These are phyloP conservation scores for Pedionomus torquatus DNA, from an alignment of 2,113 vertebrate species.

Conservation along the genomic window DNA sequence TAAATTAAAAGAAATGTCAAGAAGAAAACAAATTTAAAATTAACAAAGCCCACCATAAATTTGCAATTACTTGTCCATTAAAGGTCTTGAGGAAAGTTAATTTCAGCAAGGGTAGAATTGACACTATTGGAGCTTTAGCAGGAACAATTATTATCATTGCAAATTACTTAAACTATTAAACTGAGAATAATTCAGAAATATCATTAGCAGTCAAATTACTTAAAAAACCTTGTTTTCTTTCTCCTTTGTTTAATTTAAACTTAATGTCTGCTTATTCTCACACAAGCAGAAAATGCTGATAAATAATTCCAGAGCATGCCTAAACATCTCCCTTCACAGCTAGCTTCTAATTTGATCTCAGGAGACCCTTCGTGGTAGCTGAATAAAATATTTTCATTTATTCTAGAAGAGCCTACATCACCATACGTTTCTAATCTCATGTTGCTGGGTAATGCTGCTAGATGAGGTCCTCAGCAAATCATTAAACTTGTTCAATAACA, in stretches of 20 bases:
- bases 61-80: slow-evolving; percentile 72
- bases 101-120: slow-evolving; percentile 57
- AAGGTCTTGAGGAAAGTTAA: slow-evolving; percentile 72
- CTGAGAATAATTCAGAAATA: slow-evolving; percentile 81
- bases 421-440: slow-evolving; percentile 81
- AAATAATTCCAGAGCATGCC: slow-evolving; percentile 86
- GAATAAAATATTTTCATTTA: slow-evolving; percentile 85
- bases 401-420: slow-evolving; percentile 74
- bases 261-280: slow-evolving; percentile 83
- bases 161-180: slow-evolving; percentile 82
- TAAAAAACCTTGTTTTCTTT: slow-evolving; percentile 75
- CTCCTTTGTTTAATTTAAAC: slow-evolving; percentile 84
- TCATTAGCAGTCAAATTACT: slow-evolving; percentile 82
- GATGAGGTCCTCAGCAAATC: slow-evolving; percentile 84
- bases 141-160: slow-evolving; percentile 76
- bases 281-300: slow-evolving; percentile 82
- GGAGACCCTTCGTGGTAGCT: slow-evolving; percentile 78
- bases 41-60: slow-evolving; percentile 73
- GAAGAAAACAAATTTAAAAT: slow-evolving; percentile 75
- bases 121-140: slow-evolving; percentile 50
- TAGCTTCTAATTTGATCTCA: slow-evolving; percentile 87
- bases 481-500: slow-evolving; percentile 86
- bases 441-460: slow-evolving; percentile 77
- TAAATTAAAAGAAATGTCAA: slow-evolving; percentile 77
- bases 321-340: slow-evolving; percentile 86